Evolutionary conservation across 2,888 invertebrate species (phyloP).

Genomic region (Leptopilina syphax): DNA sequence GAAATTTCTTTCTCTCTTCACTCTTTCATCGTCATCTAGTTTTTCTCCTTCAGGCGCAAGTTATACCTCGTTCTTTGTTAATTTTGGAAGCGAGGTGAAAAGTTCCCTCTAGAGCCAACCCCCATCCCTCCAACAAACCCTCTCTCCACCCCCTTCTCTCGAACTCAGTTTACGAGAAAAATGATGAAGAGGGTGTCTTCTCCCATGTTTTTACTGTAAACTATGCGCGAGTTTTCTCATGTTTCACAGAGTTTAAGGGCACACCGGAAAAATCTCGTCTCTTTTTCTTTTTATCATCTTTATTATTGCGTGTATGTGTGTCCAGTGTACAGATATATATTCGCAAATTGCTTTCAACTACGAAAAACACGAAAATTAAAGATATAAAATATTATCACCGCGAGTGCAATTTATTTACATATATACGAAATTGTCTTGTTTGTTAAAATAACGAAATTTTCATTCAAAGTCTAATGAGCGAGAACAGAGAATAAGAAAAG

Average conservation of each 20-base stretch:
- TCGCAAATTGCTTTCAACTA: conserved; percentile 8
- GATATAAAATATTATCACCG: conserved; percentile 16
- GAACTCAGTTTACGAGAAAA: conserved; percentile 65
- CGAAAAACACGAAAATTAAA: neutral
- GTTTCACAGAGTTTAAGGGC: conserved; percentile 30
- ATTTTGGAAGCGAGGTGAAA: conserved; percentile 63
- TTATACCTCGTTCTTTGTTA: conserved; percentile 62
- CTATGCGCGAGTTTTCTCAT: conserved; percentile 32
- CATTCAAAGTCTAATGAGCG: neutral
- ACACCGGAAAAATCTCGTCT: conserved; percentile 17
- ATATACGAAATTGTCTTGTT: conserved; percentile 1
- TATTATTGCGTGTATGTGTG: conserved; percentile 3
- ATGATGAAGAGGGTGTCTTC: conserved; percentile 64
- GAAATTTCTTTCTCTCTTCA: conserved; percentile 43
- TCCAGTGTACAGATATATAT: neutral
- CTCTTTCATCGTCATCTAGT: conserved; percentile 26
- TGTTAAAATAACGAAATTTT: neutral
- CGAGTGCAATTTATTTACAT: neutral
- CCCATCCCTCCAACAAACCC: too few species aligned
- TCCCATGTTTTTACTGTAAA: conserved; percentile 42
- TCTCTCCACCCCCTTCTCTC: conserved; percentile 41
- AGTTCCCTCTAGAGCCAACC: conserved; percentile 60
- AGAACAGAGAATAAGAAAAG: too few species aligned
- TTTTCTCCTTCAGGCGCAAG: conserved; percentile 25
- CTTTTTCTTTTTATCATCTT: conserved; percentile 33